Base-by-base conservation (phyloP, 30 jellyfish, hydroid and myxozoan species). In the Hydractinia symbiolongicarpus region DNA sequence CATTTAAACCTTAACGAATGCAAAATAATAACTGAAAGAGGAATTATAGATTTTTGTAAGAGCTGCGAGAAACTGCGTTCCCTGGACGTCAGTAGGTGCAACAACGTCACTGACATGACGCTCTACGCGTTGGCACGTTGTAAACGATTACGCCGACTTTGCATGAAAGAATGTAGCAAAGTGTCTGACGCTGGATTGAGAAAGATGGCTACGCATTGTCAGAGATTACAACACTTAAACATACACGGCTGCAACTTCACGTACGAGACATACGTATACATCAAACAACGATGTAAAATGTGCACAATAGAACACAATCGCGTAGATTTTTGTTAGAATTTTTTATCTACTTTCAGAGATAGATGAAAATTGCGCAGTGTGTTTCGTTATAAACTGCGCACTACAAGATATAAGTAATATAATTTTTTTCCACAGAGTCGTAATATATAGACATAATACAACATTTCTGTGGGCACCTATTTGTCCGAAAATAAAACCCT, bases 261-360 rank as follows among this genome's bases (percentile, higher is more conserved):
- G 5, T 84, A 72, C 61, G 97, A 89, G 79, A 89, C 97, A 8
- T 81, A 82, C 81, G 30, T 80, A 16, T 89, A 84, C 53, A 54
- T 89, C 53, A 88, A 92, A 21, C 95, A 80, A 60, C 61, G 91
- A 50, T 89, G 97, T 58, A 79, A 66, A 10, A 54, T 49, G 79
- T 89, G 97, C 64, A 74, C 77, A 10, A 89, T 89, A 14, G 95
- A 89, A 77, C 97, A 84, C 54, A 88, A 91, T n/a, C 83, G 84
- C 62, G 90, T 91, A 73, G 96, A 88, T 73, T 88, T 88, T 88
- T 88, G 55, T 77, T 83, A 72, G 13, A n/a, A 13, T 7, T 76
- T 73, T 30, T 30, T 30, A 30, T 30, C 44, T 30, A 30, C 44
- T 30, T 2, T 30, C 44, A 30, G 44, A 30, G 44, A 30, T 30